Evolutionary conservation across 2,888 invertebrate genomes (phyloP).

Genomic region (Caradrina kadenii): DNA sequence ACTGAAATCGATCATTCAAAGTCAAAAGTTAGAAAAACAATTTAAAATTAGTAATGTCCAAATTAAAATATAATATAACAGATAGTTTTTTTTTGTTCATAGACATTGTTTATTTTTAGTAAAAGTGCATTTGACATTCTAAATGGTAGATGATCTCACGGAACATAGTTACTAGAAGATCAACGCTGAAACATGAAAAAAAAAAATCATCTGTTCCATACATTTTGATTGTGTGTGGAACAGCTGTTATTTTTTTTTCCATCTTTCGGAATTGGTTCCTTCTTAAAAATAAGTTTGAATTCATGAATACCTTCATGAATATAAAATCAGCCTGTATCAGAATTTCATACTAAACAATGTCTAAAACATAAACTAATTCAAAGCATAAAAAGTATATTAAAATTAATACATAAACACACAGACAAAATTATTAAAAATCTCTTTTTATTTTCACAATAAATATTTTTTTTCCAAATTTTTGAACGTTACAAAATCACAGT

Average conservation of each 20-base stretch:
- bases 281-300: too few relatives aligned
- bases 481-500: conserved; percentile 89
- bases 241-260: too few relatives aligned
- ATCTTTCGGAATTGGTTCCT: too few relatives aligned
- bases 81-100: conserved; percentile 27
- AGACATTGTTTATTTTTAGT: conserved; percentile 41
- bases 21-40: conserved; percentile 58
- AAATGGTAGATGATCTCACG: background rate
- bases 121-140: conserved; percentile 1
- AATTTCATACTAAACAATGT: conserved; percentile 34
- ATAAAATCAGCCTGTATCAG: too few relatives aligned
- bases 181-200: too few relatives aligned
- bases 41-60: conserved; percentile 56
- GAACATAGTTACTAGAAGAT: too few relatives aligned
- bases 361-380: conserved; percentile 37
- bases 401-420: conserved; percentile 66
- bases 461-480: conserved; percentile 71
- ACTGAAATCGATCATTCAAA: conserved; percentile 48
- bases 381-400: conserved; percentile 57
- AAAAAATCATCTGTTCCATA: too few relatives aligned
- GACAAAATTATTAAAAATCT: conserved; percentile 66
- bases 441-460: conserved; percentile 58
- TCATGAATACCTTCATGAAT: too few relatives aligned
- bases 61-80: conserved; percentile 42
- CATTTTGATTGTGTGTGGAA: too few relatives aligned